Conservation (phyloP, 2,113 vertebrate genomes). For the Lepidothrix coronata region DNA sequence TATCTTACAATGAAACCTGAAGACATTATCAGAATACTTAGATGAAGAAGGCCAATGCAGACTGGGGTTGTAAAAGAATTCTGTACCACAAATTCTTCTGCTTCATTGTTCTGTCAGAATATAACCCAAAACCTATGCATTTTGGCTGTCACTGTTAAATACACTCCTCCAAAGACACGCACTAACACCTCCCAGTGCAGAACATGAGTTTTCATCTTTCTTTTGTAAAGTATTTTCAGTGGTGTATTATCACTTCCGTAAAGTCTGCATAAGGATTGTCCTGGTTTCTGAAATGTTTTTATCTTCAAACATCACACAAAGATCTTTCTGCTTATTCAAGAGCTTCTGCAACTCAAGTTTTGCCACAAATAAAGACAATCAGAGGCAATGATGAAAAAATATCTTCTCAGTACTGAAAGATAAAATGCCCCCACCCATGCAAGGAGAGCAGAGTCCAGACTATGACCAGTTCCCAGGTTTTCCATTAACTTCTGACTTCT, state of each 20-base stretch:
- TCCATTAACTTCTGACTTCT: background rate
- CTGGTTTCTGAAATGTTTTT: background rate
- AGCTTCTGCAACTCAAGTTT: background rate
- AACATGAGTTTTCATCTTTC: background rate
- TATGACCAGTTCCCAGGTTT: background rate
- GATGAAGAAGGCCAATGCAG: background rate
- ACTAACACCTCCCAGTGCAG: background rate
- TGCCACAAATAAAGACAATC: background rate
- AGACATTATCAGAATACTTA: background rate
- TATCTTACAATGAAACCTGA: background rate
- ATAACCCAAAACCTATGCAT: background rate
- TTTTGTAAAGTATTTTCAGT: background rate
- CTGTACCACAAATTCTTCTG: background rate
- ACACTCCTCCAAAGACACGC: fast-evolving
- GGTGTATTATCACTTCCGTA: background rate
- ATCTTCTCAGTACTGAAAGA: background rate
- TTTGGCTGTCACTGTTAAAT: background rate
- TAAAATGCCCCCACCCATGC: background rate
- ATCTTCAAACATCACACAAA: background rate
- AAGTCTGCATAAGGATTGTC: background rate
- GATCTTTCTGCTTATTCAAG: background rate
- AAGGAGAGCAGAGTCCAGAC: background rate
- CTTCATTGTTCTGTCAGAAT: background rate
- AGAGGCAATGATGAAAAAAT: background rate
- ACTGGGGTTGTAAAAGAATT: background rate